phyloP scores from a whole-genome alignment of 2,113 vertebrate species.

The Baryphthengus martii region DNA sequence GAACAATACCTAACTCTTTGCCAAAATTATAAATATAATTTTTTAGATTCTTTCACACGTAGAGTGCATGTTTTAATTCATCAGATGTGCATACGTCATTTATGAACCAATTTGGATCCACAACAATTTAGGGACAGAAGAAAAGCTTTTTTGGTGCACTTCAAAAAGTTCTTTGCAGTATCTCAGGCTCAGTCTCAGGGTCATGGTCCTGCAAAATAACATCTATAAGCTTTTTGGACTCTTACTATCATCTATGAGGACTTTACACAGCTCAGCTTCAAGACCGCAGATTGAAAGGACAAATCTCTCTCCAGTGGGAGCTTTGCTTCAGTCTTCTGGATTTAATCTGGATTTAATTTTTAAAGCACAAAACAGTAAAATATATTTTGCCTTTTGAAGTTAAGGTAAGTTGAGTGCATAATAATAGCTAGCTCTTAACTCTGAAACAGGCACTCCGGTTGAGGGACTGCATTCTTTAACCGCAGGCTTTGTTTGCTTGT shows the following conservation, averaged over 20 bases:
- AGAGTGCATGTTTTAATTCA: background rate
- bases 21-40: background rate
- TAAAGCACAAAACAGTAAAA: background rate
- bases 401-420: background rate
- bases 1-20: conserved; percentile 17
- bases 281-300: background rate
- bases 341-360: background rate
- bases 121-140: background rate
- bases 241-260: background rate
- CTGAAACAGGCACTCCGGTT: background rate
- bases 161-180: background rate
- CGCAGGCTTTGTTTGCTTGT: too few relatives aligned
- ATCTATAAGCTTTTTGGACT: background rate
- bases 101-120: background rate
- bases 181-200: background rate
- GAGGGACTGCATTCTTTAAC: background rate
- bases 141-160: background rate
- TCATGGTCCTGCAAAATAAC: background rate
- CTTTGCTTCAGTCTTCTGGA: background rate
- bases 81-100: background rate
- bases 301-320: background rate
- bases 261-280: background rate
- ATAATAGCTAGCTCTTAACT: background rate
- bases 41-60: background rate
- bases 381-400: background rate